Conservation (phyloP, 1,140 invertebrate genomes). For the Temnothorax longispinosus region DNA sequence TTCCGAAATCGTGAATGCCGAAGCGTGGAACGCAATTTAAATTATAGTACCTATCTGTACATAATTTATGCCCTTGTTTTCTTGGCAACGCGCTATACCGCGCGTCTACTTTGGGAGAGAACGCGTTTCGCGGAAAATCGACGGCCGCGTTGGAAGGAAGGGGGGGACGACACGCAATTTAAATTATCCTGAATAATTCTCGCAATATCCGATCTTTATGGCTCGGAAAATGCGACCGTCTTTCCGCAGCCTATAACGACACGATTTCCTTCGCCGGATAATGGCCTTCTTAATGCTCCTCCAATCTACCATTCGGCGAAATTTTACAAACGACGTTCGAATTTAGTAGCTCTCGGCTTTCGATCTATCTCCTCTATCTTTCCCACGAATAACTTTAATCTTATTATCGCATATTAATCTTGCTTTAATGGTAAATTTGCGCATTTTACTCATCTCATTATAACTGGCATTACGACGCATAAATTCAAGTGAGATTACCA, state of each 20-base stretch:
- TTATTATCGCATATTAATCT: constrained; percentile 19
- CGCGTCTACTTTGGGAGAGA: constrained; percentile 27
- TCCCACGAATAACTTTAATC: constrained; percentile 24
- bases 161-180: constrained; percentile 78
- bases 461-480: neutral
- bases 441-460: neutral
- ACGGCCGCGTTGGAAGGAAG: constrained; percentile 17
- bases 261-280: constrained; percentile 75
- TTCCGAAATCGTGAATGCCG: constrained; percentile 76
- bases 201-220: constrained; percentile 85
- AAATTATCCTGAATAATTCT: constrained; percentile 86
- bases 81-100: constrained; percentile 56
- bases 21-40: constrained; percentile 80
- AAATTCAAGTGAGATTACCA: neutral
- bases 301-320: constrained; percentile 31
- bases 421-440: neutral
- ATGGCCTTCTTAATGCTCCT: constrained; percentile 76
- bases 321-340: constrained; percentile 56
- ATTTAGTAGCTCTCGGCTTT: constrained; percentile 41
- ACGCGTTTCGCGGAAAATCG: constrained; percentile 66
- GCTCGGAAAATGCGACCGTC: constrained; percentile 81
- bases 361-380: constrained; percentile 34
- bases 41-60: constrained; percentile 84
- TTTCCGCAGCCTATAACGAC: constrained; percentile 70
- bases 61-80: constrained; percentile 85